Evolutionary conservation across 2,888 invertebrate species (phyloP).

Genomic region (Priocnemis perturbator): DNA sequence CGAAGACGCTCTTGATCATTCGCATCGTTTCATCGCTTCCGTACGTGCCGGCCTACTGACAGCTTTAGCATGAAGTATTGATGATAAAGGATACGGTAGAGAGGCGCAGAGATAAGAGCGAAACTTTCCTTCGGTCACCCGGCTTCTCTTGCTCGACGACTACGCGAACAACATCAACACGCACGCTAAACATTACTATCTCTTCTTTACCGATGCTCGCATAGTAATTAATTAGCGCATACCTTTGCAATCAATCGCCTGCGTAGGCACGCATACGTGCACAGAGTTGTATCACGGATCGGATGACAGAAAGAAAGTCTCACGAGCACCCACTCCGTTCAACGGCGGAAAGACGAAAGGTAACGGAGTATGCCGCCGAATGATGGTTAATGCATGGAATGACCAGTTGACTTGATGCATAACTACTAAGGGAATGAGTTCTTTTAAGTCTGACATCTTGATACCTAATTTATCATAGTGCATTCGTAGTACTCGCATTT

Average conservation of each 20-base stretch:
- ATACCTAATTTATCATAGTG: too few species aligned
- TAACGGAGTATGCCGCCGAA: conserved; percentile 29
- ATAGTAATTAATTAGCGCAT: neutral
- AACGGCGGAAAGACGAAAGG: conserved; percentile 20
- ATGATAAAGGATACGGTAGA: too few species aligned
- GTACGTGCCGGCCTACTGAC: too few species aligned
- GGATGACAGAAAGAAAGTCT: conserved; percentile 22
- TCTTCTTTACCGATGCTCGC: conserved; percentile 2
- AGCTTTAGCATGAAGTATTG: too few species aligned
- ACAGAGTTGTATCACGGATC: conserved; percentile 14
- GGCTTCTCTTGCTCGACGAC: too few species aligned
- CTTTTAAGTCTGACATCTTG: neutral
- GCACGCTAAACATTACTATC: too few species aligned
- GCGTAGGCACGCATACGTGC: neutral
- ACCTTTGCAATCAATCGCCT: neutral
- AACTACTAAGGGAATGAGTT: too few species aligned
- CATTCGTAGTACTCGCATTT: neutral
- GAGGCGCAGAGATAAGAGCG: too few species aligned
- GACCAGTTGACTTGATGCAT: conserved; percentile 16
- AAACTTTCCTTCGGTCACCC: too few species aligned
- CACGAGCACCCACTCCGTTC: conserved; percentile 15
- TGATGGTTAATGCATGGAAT: conserved; percentile 38
- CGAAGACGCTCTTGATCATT: too few species aligned
- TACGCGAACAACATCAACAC: too few species aligned
- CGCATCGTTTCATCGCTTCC: too few species aligned